A percentile compares a stretch with the other conserved stretches of the same genome.
Conservation (phyloP, 2,797 vertebrate species). For the Crocidura indochinensis region DNA sequence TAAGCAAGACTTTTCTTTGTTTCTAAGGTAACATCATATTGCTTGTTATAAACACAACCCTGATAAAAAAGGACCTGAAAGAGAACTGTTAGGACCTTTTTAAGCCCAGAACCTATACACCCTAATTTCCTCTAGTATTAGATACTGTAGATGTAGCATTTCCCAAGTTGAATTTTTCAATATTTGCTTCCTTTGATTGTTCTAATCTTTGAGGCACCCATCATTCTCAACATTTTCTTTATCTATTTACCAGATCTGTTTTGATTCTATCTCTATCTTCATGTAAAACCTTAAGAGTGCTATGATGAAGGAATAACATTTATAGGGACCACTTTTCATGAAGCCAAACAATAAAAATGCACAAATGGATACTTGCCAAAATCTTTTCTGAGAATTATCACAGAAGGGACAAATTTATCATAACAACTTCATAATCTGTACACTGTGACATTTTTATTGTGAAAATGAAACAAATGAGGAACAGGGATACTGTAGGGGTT, state of each 20-base stretch:
- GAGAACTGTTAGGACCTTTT: neutral
- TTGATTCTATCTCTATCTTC: neutral
- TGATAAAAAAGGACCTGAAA: neutral
- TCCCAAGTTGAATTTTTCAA: neutral
- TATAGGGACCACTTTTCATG: no score
- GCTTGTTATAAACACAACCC: slow-evolving; percentile 1
- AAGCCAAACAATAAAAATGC: no score
- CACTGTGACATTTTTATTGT: neutral
- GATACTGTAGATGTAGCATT: slow-evolving; percentile 37
- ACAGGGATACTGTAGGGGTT: no score
- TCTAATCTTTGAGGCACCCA: neutral
- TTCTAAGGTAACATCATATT: neutral
- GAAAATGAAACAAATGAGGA: neutral
- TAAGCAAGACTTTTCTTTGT: slow-evolving; percentile 19
- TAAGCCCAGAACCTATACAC: neutral
- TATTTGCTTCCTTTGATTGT: neutral
- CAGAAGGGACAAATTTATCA: neutral
- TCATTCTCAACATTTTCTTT: slow-evolving; percentile 29
- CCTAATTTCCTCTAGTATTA: neutral
- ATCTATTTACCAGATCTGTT: neutral
- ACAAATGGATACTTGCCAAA: neutral
- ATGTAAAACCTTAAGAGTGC: neutral
- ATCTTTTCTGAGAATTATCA: neutral
- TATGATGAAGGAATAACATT: no score
- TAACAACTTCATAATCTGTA: neutral